Evolutionary conservation across 2,113 vertebrate genomes (phyloP).

Genomic region (Corapipo altera): DNA sequence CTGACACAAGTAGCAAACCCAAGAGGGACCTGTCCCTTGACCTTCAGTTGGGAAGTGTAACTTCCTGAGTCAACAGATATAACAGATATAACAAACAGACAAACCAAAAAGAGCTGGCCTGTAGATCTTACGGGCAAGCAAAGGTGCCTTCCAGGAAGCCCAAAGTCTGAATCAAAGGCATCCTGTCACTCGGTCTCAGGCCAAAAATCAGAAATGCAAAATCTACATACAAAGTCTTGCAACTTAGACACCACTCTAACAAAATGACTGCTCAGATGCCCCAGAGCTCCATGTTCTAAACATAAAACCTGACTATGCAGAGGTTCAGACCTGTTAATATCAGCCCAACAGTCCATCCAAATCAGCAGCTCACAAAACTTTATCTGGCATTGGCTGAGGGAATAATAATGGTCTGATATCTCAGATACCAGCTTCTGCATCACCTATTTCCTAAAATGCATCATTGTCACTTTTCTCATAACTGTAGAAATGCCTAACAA

Average conservation of each 20-base stretch:
- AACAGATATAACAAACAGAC: not conserved
- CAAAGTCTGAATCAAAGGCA: not conserved
- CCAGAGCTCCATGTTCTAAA: not conserved
- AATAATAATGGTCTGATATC: not conserved
- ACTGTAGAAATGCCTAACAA: not conserved
- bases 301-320: not conserved
- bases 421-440: not conserved
- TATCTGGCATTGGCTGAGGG: not conserved
- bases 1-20: not conserved
- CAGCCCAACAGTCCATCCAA: not conserved
- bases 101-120: not conserved
- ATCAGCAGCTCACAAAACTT: not conserved
- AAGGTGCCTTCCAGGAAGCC: not conserved
- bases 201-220: not conserved
- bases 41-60: not conserved
- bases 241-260: not conserved
- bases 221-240: not conserved
- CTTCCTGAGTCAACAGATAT: not conserved
- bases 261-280: not conserved
- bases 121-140: not conserved
- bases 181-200: fast-evolving
- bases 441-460: not conserved
- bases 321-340: not conserved
- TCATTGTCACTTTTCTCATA: not conserved
- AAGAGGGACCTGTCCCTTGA: not conserved